Conservation (phyloP, 2,113 vertebrate genomes). For the Sapajus apella region DNA sequence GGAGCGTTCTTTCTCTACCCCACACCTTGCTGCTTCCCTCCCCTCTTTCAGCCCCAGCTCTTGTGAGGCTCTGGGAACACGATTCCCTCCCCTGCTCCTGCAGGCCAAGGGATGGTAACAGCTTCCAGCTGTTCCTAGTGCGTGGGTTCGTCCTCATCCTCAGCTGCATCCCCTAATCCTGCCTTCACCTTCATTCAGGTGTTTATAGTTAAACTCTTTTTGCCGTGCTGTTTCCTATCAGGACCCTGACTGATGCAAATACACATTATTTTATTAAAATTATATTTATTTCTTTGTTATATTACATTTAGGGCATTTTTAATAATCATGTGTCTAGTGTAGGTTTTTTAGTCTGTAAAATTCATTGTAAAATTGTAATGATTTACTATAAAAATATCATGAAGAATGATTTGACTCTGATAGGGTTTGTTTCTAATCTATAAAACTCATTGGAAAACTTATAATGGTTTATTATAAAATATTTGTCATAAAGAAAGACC, state of each 20-base stretch:
- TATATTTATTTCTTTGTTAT: neutral
- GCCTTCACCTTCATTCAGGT: neutral
- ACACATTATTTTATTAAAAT: neutral
- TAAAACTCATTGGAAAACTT: neutral
- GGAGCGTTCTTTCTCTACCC: neutral
- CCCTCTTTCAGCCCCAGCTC: neutral
- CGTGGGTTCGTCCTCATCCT: neutral
- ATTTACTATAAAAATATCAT: slow-evolving; percentile 25
- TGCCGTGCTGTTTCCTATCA: neutral
- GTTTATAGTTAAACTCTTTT: slow-evolving; percentile 19
- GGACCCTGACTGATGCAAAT: neutral
- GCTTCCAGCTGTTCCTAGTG: neutral
- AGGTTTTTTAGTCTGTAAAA: neutral
- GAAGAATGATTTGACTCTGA: neutral
- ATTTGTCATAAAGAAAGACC: neutral
- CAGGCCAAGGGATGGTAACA: neutral
- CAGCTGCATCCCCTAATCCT: neutral
- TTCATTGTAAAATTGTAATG: neutral
- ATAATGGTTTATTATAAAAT: neutral
- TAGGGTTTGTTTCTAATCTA: neutral
- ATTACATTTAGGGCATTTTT: neutral
- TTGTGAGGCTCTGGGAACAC: neutral
- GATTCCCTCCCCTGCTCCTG: neutral
- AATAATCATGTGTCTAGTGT: neutral
- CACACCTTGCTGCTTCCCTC: neutral